Evolutionary conservation across 2,888 invertebrate genomes (phyloP).

Genomic region (Ligdia adustata): DNA sequence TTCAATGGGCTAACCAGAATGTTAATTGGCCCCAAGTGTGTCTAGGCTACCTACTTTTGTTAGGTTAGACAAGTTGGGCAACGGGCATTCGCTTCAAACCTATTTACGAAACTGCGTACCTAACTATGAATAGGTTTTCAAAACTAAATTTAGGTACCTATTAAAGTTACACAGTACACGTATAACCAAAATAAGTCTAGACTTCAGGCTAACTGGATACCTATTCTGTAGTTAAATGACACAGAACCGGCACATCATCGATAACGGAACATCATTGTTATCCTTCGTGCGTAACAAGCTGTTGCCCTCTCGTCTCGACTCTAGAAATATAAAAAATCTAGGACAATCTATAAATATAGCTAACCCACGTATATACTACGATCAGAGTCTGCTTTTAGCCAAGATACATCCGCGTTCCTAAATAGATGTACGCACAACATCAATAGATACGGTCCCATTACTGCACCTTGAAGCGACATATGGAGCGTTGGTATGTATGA

Average conservation of each 20-base stretch:
- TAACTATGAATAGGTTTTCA: too few relatives aligned
- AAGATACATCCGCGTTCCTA: slow-evolving; percentile 13
- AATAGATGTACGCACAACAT: slow-evolving; percentile 6
- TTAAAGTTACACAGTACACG: too few relatives aligned
- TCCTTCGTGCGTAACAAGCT: slow-evolving; percentile 61
- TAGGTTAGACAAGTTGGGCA: too few relatives aligned
- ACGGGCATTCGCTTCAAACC: too few relatives aligned
- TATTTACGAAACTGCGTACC: too few relatives aligned
- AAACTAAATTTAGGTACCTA: too few relatives aligned
- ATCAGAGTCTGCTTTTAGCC: slow-evolving; percentile 1
- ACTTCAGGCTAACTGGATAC: too few relatives aligned
- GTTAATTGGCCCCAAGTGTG: not conserved
- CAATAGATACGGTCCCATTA: not conserved
- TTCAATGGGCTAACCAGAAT: slow-evolving; percentile 7
- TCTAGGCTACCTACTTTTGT: not conserved
- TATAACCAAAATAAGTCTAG: too few relatives aligned
- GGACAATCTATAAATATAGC: slow-evolving; percentile 30
- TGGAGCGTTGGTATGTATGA: slow-evolving; percentile 2
- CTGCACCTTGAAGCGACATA: slow-evolving; percentile 17
- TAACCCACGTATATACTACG: slow-evolving; percentile 16
- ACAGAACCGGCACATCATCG: slow-evolving; percentile 47
- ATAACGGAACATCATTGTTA: slow-evolving; percentile 60
- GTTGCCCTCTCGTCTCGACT: slow-evolving; percentile 43
- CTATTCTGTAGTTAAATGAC: slow-evolving; percentile 35
- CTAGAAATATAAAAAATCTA: slow-evolving; percentile 27